Percentiles rank a stretch among this genome's conserved stretches.
Conservation (phyloP, 2,797 vertebrate species). For the Arremon brunneinucha region DNA sequence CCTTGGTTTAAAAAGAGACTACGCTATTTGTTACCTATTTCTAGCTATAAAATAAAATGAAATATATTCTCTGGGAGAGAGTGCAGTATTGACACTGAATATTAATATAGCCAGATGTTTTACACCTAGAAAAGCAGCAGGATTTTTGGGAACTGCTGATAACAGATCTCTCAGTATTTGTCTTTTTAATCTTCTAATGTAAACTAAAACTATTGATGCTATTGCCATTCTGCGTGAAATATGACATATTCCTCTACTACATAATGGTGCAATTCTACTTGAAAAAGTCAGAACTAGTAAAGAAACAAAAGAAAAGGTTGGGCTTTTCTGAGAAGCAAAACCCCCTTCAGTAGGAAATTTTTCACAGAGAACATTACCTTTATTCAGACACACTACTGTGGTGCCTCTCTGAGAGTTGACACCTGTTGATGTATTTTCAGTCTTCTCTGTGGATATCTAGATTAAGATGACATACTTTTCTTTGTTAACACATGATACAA, state of each 20-base stretch:
- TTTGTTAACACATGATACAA: not conserved
- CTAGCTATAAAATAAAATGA: not conserved
- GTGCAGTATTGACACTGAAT: not conserved
- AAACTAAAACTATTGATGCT: not conserved
- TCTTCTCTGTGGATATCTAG: not conserved
- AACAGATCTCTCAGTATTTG: not conserved
- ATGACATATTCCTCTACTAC: not conserved
- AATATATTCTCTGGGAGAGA: not conserved
- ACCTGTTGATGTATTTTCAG: not conserved
- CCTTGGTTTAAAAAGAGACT: not conserved
- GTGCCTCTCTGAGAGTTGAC: not conserved
- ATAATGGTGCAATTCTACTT: not conserved
- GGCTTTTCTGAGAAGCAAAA: not conserved
- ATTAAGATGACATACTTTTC: not conserved
- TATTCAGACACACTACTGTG: not conserved
- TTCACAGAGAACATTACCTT: not conserved
- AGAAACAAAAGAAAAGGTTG: not conserved
- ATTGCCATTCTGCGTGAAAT: not conserved
- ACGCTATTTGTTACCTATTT: not conserved
- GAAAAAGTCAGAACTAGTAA: not conserved
- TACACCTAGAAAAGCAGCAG: not conserved
- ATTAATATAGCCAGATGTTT: not conserved
- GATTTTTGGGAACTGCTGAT: not conserved
- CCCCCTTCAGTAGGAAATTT: not conserved
- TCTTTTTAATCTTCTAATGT: not conserved